Percentiles rank a stretch among this genome's conserved stretches.
phyloP scores from a whole-genome alignment of 2,888 invertebrate species.

The Drosophila prolongata region DNA sequence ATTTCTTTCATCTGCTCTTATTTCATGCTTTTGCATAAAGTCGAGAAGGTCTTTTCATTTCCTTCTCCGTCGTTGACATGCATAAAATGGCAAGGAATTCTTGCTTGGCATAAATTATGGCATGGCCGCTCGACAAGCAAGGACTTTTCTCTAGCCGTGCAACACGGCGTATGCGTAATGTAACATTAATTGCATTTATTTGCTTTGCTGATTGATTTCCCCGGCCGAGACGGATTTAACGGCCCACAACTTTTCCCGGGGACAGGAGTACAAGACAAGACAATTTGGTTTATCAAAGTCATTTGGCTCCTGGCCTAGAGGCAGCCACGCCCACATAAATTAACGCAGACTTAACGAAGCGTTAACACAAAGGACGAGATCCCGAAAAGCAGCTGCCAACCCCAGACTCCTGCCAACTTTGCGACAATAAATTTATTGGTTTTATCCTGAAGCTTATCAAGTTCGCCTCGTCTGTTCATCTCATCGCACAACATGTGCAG shows the following conservation, averaged over 20 bases:
- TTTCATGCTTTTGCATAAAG: constrained; percentile 48
- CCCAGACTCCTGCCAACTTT: constrained; percentile 15
- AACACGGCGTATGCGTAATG: constrained; percentile 69
- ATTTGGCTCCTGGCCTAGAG: constrained; percentile 52
- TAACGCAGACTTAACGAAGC: constrained; percentile 72
- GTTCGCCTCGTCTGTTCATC: constrained; percentile 40
- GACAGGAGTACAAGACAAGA: constrained; percentile 26
- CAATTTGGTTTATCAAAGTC: constrained; percentile 75
- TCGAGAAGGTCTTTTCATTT: constrained; percentile 12
- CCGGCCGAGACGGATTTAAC: constrained; percentile 39
- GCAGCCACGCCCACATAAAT: constrained; percentile 66
- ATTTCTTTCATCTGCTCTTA: constrained; percentile 26
- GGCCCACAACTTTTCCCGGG: constrained; percentile 20
- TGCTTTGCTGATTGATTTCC: constrained; percentile 74
- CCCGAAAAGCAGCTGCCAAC: constrained; percentile 24
- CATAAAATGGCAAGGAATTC: constrained; percentile 66
- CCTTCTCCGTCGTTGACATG: constrained; percentile 56
- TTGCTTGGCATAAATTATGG: constrained; percentile 63
- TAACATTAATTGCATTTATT: constrained; percentile 75
- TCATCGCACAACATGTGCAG: constrained; percentile 33
- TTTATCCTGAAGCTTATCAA: constrained; percentile 68
- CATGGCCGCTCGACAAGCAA: constrained; percentile 7
- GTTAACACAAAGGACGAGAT: constrained; percentile 41
- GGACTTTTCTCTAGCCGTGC: constrained; percentile 19
- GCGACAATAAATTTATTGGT: constrained; percentile 75